Conservation (phyloP, 2,888 invertebrate species). For the Acanthosepion pharaonis region DNA sequence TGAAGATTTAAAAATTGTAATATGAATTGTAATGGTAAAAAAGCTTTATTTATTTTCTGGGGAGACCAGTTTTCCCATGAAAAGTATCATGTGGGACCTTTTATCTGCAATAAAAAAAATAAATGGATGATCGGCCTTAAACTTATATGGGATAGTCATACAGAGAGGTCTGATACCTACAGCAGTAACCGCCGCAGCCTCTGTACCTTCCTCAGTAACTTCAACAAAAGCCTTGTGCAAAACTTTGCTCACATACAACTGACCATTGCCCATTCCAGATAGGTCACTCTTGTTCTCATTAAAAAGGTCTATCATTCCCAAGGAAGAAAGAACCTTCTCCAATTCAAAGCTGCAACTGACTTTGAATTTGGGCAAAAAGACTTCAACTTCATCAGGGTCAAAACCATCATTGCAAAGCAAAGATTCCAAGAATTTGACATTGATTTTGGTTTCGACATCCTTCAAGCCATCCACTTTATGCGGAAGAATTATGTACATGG, state of each 20-base stretch:
- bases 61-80: constrained; percentile 54
- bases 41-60: not conserved
- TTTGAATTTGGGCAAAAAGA: constrained; percentile 48
- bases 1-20: not conserved
- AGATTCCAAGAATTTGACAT: constrained; percentile 36
- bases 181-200: constrained; percentile 71
- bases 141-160: constrained; percentile 51
- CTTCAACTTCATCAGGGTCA: constrained; percentile 37
- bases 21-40: not conserved
- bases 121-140: constrained; percentile 69
- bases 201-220: constrained; percentile 71
- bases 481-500: constrained; percentile 68
- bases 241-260: constrained; percentile 64
- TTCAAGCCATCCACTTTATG: constrained; percentile 60
- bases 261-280: constrained; percentile 62
- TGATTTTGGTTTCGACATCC: constrained; percentile 55
- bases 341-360: constrained; percentile 60
- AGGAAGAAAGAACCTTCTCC: constrained; percentile 54
- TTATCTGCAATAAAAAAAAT: constrained; percentile 66
- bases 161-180: constrained; percentile 37
- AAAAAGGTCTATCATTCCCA: constrained; percentile 69
- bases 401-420: not conserved
- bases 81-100: constrained; percentile 55
- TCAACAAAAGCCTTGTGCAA: constrained; percentile 73
- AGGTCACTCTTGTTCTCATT: constrained; percentile 62